Conservation (phyloP, 1,140 invertebrate species). For the Anastrepha obliqua region DNA sequence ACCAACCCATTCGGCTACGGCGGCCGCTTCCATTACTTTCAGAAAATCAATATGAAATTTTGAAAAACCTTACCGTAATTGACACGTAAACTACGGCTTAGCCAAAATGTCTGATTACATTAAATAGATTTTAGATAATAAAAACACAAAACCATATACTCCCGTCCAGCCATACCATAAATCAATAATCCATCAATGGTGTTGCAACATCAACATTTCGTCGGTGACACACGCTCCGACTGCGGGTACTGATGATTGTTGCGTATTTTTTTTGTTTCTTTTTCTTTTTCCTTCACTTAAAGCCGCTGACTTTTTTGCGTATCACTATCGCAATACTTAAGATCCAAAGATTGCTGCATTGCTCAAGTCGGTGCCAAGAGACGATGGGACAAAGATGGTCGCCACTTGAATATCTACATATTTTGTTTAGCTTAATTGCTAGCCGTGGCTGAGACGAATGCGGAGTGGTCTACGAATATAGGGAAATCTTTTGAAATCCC, state of each 20-base stretch:
- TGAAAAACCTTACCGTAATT: background rate
- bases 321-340: conserved; percentile 11
- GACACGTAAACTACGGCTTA: background rate
- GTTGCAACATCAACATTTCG: background rate
- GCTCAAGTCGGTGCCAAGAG: background rate
- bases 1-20: no score
- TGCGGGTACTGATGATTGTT: no score
- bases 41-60: background rate
- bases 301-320: conserved; percentile 15
- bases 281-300: background rate
- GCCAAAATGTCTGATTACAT: background rate
- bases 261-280: no score
- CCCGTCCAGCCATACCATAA: background rate
- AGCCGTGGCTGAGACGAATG: no score
- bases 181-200: conserved; percentile 28
- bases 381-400: background rate
- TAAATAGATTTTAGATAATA: background rate
- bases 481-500: conserved; percentile 53
- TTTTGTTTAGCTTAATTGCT: background rate
- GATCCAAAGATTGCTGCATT: conserved; percentile 2
- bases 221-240: background rate
- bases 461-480: background rate
- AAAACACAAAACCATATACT: background rate
- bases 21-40: background rate
- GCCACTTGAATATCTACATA: conserved; percentile 23